Conservation (phyloP, 2,797 vertebrate genomes). For the Xerus rutilus region DNA sequence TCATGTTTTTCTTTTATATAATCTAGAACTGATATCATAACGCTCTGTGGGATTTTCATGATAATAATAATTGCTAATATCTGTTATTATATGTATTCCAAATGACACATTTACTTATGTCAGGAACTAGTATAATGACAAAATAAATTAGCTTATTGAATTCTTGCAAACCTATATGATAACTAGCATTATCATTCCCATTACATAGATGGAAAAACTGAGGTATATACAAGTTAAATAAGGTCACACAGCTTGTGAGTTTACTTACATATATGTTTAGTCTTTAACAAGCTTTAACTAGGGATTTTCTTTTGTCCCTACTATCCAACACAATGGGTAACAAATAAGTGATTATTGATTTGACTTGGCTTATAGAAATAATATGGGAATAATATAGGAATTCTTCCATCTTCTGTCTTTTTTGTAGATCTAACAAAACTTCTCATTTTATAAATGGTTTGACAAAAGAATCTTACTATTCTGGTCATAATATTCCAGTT, state of each 20-base stretch:
- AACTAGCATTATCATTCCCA: background rate
- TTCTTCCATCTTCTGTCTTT: background rate
- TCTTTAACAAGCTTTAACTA: background rate
- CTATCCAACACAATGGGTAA: background rate
- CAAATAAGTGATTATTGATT: background rate
- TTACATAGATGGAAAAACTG: background rate
- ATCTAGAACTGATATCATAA: background rate
- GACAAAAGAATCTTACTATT: background rate
- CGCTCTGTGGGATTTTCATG: background rate
- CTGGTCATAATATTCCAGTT: background rate
- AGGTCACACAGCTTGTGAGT: background rate
- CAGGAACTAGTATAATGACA: background rate
- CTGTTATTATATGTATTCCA: background rate
- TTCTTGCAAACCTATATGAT: background rate
- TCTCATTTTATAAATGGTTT: background rate
- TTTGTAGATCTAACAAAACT: background rate
- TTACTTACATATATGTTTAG: background rate
- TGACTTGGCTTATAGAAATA: background rate
- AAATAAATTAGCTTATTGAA: background rate
- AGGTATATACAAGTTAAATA: background rate
- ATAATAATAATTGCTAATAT: background rate
- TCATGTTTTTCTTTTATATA: background rate
- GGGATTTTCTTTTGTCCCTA: background rate
- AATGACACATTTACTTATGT: background rate
- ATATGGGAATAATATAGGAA: background rate